Evolutionary conservation across 2,113 vertebrate genomes (phyloP), one percentile per base, ranked within the genome.

Genomic region (Falcunculus frontatus): DNA sequence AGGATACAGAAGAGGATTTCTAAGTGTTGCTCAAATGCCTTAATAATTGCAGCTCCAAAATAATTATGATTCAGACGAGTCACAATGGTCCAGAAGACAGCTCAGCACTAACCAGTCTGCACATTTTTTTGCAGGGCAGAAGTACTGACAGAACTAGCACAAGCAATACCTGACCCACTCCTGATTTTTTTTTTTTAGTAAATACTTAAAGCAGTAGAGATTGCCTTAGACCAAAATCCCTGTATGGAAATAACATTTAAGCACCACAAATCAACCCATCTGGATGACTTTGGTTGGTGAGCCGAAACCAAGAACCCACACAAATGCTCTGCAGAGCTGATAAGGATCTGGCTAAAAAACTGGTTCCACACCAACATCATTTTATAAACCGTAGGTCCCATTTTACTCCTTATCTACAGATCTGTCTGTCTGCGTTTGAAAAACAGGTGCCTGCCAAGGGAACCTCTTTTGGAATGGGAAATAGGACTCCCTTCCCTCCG

Each of bases 401-500:
- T 60, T 86, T 83, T 50, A 42, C 13, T 73, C 49, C 55, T 84
- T 18, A 33, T 12, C 75, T 64, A 42, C 27, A 53, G 20, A 56
- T 42, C 39, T 39, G 10, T 12, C 2, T 29, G 32, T 10, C 50
- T 37, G 7, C 6, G 2, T 39, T 17, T 16, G 22, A 39, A 33
- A 57, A 16, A 22, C n/a, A 13, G 22, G 46, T 4, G 22, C 8
- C 41, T 39, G 29, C 22, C n/a, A 47, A 68, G 39, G n/a, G 17
- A 27, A 27, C 41, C 52, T 68, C 27, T 27, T 41, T 33, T 13
- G 13, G 22, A 49, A 33, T 5, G 42, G 23, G 17, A 68, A 47
- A 39, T 2, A 20, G 3, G n/a, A 57, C 22, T 8, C 8, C 3
- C 10, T 49, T 33, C 42, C 10, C 52, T 39, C 17, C 1, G 0